Percentiles rank a stretch among this genome's conserved stretches.
Conservation (phyloP, 2,888 invertebrate species). For the Agapetus fuscipes region DNA sequence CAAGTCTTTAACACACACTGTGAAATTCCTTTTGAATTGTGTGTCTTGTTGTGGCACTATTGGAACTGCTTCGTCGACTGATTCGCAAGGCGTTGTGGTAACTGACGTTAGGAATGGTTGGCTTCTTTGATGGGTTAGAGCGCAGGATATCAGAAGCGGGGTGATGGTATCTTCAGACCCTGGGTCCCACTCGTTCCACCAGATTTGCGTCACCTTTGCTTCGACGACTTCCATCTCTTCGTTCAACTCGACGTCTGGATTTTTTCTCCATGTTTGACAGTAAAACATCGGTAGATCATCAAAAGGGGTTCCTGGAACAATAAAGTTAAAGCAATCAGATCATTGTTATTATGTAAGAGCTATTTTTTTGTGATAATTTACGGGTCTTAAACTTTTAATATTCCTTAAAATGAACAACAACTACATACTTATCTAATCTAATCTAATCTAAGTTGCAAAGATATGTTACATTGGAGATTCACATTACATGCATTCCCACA, state of each 20-base stretch:
- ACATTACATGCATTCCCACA: too few species aligned
- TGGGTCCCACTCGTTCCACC: slow-evolving; percentile 53
- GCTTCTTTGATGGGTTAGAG: slow-evolving; percentile 39
- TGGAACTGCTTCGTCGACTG: slow-evolving; percentile 35
- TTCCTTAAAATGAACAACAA: too few species aligned
- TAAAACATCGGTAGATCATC: slow-evolving; percentile 30
- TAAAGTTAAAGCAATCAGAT: slow-evolving; percentile 17
- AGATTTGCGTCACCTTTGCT: slow-evolving; percentile 50
- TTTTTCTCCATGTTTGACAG: slow-evolving; percentile 42
- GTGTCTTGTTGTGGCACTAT: slow-evolving; percentile 26
- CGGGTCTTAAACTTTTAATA: too few species aligned
- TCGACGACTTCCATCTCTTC: slow-evolving; percentile 41
- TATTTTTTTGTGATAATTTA: not conserved
- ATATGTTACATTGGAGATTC: too few species aligned
- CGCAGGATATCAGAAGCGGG: slow-evolving; percentile 54
- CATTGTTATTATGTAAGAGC: not conserved
- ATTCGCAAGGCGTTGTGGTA: slow-evolving; percentile 41
- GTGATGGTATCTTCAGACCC: slow-evolving; percentile 37
- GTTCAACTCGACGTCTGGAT: slow-evolving; percentile 25
- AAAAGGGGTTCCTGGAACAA: slow-evolving; percentile 25
- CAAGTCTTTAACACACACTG: slow-evolving; percentile 64
- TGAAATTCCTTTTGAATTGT: slow-evolving; percentile 38
- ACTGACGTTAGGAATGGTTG: slow-evolving; percentile 39
- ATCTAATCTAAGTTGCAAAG: too few species aligned
- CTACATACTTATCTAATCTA: too few species aligned